phyloP scores from a whole-genome alignment of 2,888 invertebrate genomes.

The Phyto melanocephala region DNA sequence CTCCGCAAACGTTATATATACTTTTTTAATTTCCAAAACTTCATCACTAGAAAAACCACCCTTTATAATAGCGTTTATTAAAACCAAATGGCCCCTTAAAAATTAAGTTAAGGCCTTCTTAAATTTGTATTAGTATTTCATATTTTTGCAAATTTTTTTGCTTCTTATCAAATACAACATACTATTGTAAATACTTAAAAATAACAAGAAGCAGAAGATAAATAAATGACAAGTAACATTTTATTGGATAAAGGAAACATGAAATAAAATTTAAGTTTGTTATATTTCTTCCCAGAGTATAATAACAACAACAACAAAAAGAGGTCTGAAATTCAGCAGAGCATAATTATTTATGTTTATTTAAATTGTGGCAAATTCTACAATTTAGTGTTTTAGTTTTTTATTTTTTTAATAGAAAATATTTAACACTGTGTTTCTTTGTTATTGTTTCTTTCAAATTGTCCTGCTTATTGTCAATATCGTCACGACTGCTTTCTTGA shows the following conservation, averaged over 20 bases:
- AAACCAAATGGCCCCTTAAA: too few relatives aligned
- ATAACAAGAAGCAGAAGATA: background rate
- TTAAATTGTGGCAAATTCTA: conserved; percentile 43
- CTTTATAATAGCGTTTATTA: too few relatives aligned
- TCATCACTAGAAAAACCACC: too few relatives aligned
- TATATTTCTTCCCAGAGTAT: conserved; percentile 9
- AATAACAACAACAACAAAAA: background rate
- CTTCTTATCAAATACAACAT: too few relatives aligned
- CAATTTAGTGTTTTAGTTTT: background rate
- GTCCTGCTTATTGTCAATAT: conserved; percentile 21
- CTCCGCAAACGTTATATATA: too few relatives aligned
- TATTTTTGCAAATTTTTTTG: too few relatives aligned
- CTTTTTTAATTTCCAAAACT: too few relatives aligned
- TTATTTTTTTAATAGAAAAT: background rate
- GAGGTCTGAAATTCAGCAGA: background rate
- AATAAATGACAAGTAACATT: conserved; percentile 1
- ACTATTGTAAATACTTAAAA: too few relatives aligned
- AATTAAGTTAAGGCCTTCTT: too few relatives aligned
- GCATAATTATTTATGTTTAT: conserved; percentile 14
- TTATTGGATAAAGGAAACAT: conserved; percentile 4
- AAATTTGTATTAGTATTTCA: too few relatives aligned
- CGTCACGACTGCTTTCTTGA: background rate
- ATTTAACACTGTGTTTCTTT: conserved; percentile 21
- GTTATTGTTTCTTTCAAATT: background rate
- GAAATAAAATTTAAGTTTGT: conserved; percentile 7